Evolutionary conservation across 2,888 invertebrate species (phyloP).

Genomic region (Thyatira batis): DNA sequence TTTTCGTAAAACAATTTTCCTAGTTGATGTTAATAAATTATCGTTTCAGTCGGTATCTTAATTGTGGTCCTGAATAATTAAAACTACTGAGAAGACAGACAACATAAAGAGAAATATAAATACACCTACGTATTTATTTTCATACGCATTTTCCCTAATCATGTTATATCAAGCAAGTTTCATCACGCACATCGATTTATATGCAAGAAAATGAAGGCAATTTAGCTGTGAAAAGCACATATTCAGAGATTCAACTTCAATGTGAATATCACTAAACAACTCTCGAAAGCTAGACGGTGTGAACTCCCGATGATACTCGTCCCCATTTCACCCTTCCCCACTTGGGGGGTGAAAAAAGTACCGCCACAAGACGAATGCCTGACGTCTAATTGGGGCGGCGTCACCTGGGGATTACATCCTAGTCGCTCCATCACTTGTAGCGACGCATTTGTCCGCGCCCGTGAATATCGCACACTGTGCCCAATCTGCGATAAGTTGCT

Average conservation of each 20-base stretch:
- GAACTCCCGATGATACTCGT: slow-evolving; percentile 46
- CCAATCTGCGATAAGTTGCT: neutral
- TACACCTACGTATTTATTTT: too few relatives aligned
- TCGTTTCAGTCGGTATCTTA: neutral
- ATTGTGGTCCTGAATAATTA: neutral
- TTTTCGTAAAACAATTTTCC: neutral
- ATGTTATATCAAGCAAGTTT: too few relatives aligned
- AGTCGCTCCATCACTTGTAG: slow-evolving; percentile 60
- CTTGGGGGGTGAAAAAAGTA: slow-evolving; percentile 40
- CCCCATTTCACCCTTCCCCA: slow-evolving; percentile 33
- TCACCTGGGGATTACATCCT: slow-evolving; percentile 67
- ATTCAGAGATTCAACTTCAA: too few relatives aligned
- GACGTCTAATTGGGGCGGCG: slow-evolving; percentile 73
- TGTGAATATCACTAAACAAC: too few relatives aligned
- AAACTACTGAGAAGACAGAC: too few relatives aligned
- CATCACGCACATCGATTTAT: too few relatives aligned
- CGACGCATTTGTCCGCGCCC: slow-evolving; percentile 69
- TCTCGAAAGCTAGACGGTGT: slow-evolving; percentile 26
- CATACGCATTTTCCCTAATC: too few relatives aligned
- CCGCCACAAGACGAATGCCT: slow-evolving; percentile 66
- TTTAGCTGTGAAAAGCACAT: too few relatives aligned
- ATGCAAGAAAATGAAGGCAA: too few relatives aligned
- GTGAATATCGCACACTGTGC: slow-evolving; percentile 33
- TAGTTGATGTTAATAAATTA: neutral
- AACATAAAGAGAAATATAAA: too few relatives aligned